These are phyloP conservation scores for Drosophila atripex DNA, from an alignment of 2,888 invertebrate species.

Conservation along the genomic window DNA sequence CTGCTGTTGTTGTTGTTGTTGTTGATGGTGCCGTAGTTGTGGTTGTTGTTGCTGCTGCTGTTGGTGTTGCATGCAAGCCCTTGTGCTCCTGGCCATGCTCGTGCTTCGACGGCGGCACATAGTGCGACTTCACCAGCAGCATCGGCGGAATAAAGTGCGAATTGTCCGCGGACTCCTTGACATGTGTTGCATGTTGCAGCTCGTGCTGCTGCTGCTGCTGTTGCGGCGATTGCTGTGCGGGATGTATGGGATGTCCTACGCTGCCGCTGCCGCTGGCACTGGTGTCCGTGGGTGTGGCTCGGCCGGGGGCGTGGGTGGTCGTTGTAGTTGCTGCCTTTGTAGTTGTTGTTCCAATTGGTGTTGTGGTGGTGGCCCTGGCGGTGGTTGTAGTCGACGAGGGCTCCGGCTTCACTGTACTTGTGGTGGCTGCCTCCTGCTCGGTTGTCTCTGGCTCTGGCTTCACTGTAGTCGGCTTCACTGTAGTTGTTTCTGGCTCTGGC, in stretches of 20 bases:
- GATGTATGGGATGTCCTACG: constrained; percentile 82
- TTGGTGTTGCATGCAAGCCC: constrained; percentile 1
- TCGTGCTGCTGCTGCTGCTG: constrained; percentile 19
- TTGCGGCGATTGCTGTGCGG: constrained; percentile 69
- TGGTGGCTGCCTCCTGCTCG: constrained; percentile 21
- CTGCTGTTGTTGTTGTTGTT: constrained; percentile 22
- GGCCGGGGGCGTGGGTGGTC: constrained; percentile 27
- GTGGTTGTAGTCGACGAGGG: constrained; percentile 33
- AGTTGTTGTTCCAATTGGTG: constrained; percentile 15
- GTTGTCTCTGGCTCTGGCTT: constrained; percentile 4
- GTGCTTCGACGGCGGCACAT: constrained; percentile 81
- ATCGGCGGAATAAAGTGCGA: constrained; percentile 84
- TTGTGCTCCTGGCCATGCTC: constrained; percentile 53
- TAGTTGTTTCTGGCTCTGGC: constrained; percentile 22
- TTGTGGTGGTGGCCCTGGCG: not conserved
- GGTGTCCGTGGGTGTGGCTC: constrained; percentile 10
- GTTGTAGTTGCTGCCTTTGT: constrained; percentile 10
- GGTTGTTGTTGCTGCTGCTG: constrained; percentile 11
- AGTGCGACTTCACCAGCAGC: constrained; percentile 83
- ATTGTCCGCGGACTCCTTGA: constrained; percentile 81
- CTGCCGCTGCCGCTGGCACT: constrained; percentile 28
- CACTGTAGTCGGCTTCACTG: not conserved
- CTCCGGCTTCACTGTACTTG: constrained; percentile 34
- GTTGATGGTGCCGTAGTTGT: constrained; percentile 16
- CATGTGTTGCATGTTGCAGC: constrained; percentile 66